Conservation (phyloP, 2,888 invertebrate genomes). For the Smittia aterrima region DNA sequence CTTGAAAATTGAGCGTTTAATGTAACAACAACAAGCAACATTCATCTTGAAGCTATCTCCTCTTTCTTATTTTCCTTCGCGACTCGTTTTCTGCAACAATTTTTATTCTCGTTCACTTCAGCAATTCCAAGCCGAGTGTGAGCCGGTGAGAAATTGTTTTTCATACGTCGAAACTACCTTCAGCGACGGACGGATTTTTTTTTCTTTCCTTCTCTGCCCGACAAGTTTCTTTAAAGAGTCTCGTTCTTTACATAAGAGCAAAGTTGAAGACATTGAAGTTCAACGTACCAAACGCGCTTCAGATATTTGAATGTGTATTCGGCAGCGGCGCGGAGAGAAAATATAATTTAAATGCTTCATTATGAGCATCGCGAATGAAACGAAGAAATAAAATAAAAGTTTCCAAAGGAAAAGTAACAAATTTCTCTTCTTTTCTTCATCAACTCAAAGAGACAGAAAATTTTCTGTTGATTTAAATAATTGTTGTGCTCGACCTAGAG, state of each 20-base stretch:
- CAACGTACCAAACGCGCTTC: slow-evolving; percentile 1
- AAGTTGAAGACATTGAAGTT: slow-evolving; percentile 2
- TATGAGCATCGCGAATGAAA: not conserved
- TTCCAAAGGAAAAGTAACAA: not conserved
- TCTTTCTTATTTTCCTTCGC: not conserved
- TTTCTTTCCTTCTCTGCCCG: not conserved
- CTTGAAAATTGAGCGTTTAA: not conserved
- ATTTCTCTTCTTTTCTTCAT: not conserved
- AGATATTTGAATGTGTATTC: not conserved
- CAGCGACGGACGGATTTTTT: not conserved
- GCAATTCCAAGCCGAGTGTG: not conserved
- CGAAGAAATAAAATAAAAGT: not conserved
- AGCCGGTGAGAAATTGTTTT: not conserved
- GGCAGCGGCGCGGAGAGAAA: not conserved
- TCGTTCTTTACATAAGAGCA: not conserved
- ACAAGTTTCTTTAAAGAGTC: too few species aligned
- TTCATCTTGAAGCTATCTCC: not conserved
- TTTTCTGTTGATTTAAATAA: too few species aligned
- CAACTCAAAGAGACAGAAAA: not conserved
- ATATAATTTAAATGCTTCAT: not conserved
- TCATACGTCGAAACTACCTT: not conserved
- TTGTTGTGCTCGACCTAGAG: too few species aligned
- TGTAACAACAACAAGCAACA: not conserved
- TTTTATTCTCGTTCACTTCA: not conserved
- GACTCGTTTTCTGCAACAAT: not conserved